Conservation (phyloP, 2,113 vertebrate species). For the Ia io region DNA sequence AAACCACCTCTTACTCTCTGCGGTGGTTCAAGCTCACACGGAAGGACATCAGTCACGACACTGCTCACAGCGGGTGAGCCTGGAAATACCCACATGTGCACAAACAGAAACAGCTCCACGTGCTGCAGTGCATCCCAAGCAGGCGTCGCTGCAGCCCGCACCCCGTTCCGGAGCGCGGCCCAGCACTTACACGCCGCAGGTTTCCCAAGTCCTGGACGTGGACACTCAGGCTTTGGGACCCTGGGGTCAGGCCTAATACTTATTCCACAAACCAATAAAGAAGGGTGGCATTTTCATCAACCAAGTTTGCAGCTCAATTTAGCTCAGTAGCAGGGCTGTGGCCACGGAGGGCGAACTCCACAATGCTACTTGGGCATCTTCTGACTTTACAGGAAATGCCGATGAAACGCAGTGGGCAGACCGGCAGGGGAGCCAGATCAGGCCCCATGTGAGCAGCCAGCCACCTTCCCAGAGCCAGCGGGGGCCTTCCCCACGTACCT, state of each 20-base stretch:
- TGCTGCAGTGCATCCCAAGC: background rate
- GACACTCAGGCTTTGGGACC: background rate
- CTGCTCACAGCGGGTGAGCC: background rate
- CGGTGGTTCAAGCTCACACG: background rate
- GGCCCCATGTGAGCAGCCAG: background rate
- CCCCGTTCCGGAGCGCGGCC: background rate
- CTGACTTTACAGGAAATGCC: background rate
- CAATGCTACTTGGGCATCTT: background rate
- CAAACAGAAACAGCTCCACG: background rate
- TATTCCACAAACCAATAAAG: background rate
- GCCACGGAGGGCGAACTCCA: background rate
- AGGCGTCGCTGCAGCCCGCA: background rate
- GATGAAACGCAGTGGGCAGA: fast-evolving
- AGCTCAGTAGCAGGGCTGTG: background rate
- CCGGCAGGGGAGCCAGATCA: too few species aligned
- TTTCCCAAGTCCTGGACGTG: background rate
- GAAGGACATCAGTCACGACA: background rate
- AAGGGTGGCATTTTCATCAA: background rate
- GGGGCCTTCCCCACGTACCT: constrained; percentile 80
- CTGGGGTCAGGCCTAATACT: background rate
- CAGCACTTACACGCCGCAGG: background rate
- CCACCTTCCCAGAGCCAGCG: fast-evolving
- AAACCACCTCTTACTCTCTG: background rate
- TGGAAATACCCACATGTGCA: background rate
- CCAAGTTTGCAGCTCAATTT: background rate